A percentile compares a stretch with the other conserved stretches of the same genome.
Evolutionary conservation across 2,113 vertebrate species (phyloP).

Genomic region (Otus sunia): DNA sequence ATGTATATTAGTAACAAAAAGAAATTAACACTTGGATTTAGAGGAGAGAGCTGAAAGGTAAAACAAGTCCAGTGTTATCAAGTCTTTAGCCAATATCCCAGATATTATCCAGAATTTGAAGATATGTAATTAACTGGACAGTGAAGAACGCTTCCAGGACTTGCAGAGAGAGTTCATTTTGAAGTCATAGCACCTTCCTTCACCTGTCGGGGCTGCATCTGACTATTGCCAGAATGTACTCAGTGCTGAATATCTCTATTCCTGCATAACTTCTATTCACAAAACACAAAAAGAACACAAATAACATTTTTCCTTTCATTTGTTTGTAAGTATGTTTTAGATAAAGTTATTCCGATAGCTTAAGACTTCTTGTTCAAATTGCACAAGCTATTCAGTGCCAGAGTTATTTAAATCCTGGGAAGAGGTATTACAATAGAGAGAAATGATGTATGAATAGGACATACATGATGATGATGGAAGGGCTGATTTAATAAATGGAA

Average conservation of each 20-base stretch:
- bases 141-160: constrained; percentile 21
- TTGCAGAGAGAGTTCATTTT: constrained; percentile 2
- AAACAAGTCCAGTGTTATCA: not conserved
- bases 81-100: not conserved
- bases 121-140: not conserved
- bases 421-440: constrained; percentile 25
- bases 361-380: not conserved
- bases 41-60: not conserved
- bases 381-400: not conserved
- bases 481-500: constrained; percentile 29
- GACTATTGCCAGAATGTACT: not conserved
- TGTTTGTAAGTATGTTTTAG: not conserved
- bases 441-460: constrained; percentile 22
- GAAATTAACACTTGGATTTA: not conserved
- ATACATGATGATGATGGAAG: constrained; percentile 1
- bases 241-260: not conserved
- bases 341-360: constrained; percentile 22
- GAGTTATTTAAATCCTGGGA: constrained; percentile 21
- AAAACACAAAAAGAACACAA: constrained; percentile 22
- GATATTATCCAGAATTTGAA: not conserved
- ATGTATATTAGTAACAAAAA: not conserved
- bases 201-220: not conserved
- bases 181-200: not conserved
- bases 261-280: not conserved
- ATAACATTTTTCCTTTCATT: not conserved